phyloP scores from a whole-genome alignment of 1,140 invertebrate genomes.

The Drosophila repletoides region DNA sequence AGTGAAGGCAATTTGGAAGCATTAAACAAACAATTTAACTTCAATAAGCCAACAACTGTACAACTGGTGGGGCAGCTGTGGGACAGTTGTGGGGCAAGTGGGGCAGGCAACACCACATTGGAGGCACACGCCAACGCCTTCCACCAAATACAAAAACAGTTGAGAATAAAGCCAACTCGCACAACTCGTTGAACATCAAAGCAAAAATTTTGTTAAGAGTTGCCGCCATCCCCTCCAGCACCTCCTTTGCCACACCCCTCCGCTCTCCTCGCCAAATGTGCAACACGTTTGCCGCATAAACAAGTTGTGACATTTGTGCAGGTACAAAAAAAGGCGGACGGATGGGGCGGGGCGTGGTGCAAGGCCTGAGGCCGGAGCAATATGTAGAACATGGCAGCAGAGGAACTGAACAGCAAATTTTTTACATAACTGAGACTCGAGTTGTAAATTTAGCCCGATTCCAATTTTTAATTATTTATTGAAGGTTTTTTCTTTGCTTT shows the following conservation, averaged over 20 bases:
- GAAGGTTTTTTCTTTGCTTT: too few species aligned
- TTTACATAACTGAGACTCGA: too few species aligned
- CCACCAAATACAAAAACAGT: slow-evolving; percentile 31
- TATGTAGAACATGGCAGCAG: not conserved
- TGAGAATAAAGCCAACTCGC: slow-evolving; percentile 19
- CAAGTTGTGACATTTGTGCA: slow-evolving; percentile 35
- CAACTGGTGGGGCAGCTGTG: not conserved
- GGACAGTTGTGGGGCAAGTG: not conserved
- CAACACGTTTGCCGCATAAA: slow-evolving; percentile 21
- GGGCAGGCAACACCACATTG: not conserved
- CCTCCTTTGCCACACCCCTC: too few species aligned
- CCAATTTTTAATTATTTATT: too few species aligned
- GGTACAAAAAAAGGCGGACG: not conserved
- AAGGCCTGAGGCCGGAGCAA: not conserved
- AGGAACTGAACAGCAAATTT: too few species aligned
- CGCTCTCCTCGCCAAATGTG: too few species aligned
- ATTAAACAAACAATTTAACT: slow-evolving; percentile 71
- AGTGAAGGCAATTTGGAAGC: slow-evolving; percentile 2
- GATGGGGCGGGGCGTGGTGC: not conserved
- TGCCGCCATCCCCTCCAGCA: slow-evolving; percentile 44
- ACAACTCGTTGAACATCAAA: slow-evolving; percentile 72
- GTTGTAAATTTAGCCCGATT: too few species aligned
- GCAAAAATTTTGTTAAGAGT: slow-evolving; percentile 24
- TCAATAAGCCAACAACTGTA: slow-evolving; percentile 54
- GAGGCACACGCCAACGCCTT: slow-evolving; percentile 45